phyloP scores from a whole-genome alignment of 2,113 vertebrate genomes.

The Edolisoma coerulescens region DNA sequence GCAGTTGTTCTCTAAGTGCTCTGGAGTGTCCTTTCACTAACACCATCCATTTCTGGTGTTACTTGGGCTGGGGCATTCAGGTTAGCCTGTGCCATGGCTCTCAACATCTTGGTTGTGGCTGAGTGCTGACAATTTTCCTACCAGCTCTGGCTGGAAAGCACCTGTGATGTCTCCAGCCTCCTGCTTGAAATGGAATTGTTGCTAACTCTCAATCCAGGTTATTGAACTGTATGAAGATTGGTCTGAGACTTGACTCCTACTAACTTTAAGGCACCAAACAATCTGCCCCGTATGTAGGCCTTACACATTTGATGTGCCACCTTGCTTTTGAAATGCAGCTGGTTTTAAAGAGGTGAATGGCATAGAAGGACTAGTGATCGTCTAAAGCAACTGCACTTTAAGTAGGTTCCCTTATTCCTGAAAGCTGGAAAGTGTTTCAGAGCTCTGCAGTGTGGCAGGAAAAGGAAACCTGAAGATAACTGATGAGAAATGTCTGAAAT shows the following conservation, averaged over 20 bases:
- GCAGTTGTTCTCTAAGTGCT: background rate
- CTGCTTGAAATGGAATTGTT: background rate
- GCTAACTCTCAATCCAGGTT: background rate
- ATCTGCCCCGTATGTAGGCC: background rate
- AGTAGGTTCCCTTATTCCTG: background rate
- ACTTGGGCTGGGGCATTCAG: background rate
- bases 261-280: accelerated
- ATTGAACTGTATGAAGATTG: background rate
- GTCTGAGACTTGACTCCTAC: background rate
- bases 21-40: background rate
- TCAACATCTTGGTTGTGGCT: background rate
- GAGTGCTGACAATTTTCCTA: background rate
- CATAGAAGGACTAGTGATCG: background rate
- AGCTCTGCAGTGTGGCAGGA: background rate
- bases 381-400: background rate
- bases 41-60: background rate
- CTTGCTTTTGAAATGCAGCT: background rate
- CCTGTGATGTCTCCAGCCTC: background rate
- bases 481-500: background rate
- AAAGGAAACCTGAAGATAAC: background rate
- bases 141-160: background rate
- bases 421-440: background rate
- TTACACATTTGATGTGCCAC: background rate
- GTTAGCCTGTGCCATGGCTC: background rate
- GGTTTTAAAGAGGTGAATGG: background rate